These are phyloP conservation scores for Mionectes olivaceus DNA, from an alignment of 2,797 vertebrate species.

Conservation along the genomic window DNA sequence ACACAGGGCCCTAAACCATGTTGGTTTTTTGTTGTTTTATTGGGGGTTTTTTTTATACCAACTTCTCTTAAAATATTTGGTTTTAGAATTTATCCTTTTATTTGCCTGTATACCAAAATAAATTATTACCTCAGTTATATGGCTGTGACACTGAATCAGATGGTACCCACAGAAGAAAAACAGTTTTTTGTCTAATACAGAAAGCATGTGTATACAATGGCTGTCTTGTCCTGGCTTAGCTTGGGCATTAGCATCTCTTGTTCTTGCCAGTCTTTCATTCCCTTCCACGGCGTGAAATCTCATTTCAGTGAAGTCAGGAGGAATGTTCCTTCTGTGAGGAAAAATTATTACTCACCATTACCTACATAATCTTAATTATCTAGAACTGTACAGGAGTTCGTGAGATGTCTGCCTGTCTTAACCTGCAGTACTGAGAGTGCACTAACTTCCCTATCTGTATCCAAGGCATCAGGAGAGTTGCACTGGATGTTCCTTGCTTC, in stretches of 20 bases:
- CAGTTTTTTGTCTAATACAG: not conserved
- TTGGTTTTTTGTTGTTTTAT: not conserved
- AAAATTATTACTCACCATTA: not conserved
- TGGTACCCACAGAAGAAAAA: not conserved
- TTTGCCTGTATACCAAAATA: constrained; percentile 22
- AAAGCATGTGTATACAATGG: not conserved
- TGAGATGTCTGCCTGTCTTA: not conserved
- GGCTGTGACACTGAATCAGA: not conserved
- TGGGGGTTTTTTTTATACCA: not conserved
- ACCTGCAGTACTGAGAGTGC: not conserved
- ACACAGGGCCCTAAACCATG: not conserved
- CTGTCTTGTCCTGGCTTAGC: not conserved
- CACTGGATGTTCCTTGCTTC: not conserved
- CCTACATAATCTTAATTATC: not conserved
- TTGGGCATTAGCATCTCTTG: not conserved
- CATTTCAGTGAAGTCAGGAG: not conserved
- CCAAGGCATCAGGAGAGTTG: not conserved
- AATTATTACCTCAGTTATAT: not conserved
- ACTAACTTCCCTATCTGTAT: not conserved
- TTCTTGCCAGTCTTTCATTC: not conserved
- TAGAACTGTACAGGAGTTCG: not conserved
- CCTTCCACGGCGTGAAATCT: not conserved
- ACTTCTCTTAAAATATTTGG: not conserved
- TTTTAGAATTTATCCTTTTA: constrained; percentile 18
- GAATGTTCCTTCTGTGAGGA: not conserved